Conservation (phyloP, 2,888 invertebrate species). For the Parelbella ahira region DNA sequence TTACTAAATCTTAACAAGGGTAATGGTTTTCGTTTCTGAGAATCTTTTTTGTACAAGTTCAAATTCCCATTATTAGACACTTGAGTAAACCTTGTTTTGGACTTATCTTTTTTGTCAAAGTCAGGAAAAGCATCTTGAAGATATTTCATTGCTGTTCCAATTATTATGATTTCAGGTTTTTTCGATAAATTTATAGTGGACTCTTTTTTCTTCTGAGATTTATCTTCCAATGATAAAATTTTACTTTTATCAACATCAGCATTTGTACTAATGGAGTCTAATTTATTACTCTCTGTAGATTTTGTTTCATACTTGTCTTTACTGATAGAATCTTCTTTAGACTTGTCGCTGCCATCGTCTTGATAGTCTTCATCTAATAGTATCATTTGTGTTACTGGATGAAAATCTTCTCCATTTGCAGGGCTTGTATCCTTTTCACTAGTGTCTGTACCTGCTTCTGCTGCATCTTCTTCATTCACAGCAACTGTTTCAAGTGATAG, state of each 20-base stretch:
- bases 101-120: not conserved
- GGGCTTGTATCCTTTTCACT: too few species aligned
- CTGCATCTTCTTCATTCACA: not conserved
- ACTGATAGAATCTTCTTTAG: conserved; percentile 21
- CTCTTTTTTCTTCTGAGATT: not conserved
- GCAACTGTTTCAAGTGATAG: too few species aligned
- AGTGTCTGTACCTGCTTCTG: not conserved
- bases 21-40: too few species aligned
- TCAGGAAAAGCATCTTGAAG: not conserved
- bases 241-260: too few species aligned
- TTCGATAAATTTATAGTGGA: not conserved
- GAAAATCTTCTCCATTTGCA: not conserved
- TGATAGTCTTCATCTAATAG: conserved; percentile 30
- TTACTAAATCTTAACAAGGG: too few species aligned
- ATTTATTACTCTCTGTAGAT: not conserved
- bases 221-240: too few species aligned
- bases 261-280: not conserved
- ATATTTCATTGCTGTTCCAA: not conserved
- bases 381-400: conserved; percentile 38
- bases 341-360: conserved; percentile 12
- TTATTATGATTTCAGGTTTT: conserved; percentile 1
- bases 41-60: too few species aligned
- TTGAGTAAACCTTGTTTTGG: not conserved
- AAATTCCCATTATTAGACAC: not conserved
- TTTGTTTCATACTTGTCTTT: conserved; percentile 3